Conservation (phyloP, 2,888 invertebrate species). For the Phalera bucephala region DNA sequence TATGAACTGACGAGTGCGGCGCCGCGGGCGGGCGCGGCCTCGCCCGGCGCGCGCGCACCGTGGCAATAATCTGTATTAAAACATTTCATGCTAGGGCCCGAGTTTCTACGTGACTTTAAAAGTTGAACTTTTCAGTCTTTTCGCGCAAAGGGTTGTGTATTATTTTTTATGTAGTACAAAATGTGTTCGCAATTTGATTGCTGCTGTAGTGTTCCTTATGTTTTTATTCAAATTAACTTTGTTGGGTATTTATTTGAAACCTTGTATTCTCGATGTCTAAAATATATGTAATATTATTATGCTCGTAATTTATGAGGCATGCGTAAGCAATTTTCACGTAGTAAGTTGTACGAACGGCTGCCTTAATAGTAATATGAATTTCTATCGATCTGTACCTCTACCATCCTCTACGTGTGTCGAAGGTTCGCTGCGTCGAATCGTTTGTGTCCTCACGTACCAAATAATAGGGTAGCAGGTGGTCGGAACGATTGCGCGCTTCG, state of each 20-base stretch:
- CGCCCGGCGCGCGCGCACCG: too few relatives aligned
- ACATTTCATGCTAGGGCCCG: constrained; percentile 42
- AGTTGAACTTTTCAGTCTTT: constrained; percentile 81
- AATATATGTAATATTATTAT: constrained; percentile 50
- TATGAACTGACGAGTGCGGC: too few relatives aligned
- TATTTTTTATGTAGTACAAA: constrained; percentile 82
- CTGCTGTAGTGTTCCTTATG: constrained; percentile 81
- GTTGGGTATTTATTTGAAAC: constrained; percentile 76
- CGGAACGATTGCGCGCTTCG: constrained; percentile 14
- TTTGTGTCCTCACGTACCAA: constrained; percentile 66
- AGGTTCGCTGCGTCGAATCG: constrained; percentile 31
- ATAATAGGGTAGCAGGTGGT: constrained; percentile 63
- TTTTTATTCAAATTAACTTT: constrained; percentile 68
- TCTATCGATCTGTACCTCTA: constrained; percentile 47
- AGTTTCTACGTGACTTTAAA: constrained; percentile 69
- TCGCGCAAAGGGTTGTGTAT: constrained; percentile 83
- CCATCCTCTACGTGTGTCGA: constrained; percentile 53
- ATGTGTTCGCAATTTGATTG: constrained; percentile 83
- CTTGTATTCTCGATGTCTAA: constrained; percentile 61
- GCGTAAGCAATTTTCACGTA: constrained; percentile 54
- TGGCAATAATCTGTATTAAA: too few relatives aligned
- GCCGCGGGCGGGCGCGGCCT: too few relatives aligned
- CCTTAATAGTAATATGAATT: constrained; percentile 68
- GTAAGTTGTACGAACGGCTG: constrained; percentile 64
- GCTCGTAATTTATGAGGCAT: constrained; percentile 53